Evolutionary conservation across 64 coral and sea anemone species (phyloP), one percentile per base, ranked within the genome.

Genomic region (Platygyra sinensis): DNA sequence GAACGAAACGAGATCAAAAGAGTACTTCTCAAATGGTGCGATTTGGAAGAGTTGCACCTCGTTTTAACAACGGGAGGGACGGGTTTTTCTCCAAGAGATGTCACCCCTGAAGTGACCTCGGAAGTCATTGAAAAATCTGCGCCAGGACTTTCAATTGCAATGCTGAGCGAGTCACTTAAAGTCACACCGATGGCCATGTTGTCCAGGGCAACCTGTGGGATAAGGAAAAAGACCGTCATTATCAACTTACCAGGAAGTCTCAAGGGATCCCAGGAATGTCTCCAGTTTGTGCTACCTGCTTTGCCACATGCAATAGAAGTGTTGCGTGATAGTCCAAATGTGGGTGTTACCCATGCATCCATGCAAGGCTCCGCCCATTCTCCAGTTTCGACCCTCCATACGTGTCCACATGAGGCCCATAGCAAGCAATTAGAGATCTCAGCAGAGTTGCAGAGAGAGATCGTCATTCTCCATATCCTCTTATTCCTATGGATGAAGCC

Each of bases 191-290:
- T 99, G 60, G 97, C 97, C 6, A 94, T 99, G 88, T 73, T 99
- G 13, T 95, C 97, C 19, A 92, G 96, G 61, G 86, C 96, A 65
- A 87, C 92, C 30, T 98, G 93, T 93, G 96, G 96, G 16, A 98
- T 95, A 83, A 90, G 96, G 63, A 90, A 87, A 77, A 86, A 72
- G 87, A 95, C 93, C 8, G 78, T 98, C 2, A 95, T 98, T 72
- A 79, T 95, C 25, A 98, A 98, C 72, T 89, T 98, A 25, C 96
- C 96, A 85, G 96, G 96, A 86, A 98, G 96, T 87, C 33, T 98
- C 1, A 98, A 98, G 28, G 96, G 87, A 52, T 98, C 96, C 17
- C 96, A 98, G 87, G 96, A 98, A 72, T 98, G 96, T 91, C 95
- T 98, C 80, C 91, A 93, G 71, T 98, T 98, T 65, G 67, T 98